Conservation (phyloP, 1,140 invertebrate species). For the Pissodes strobi region DNA sequence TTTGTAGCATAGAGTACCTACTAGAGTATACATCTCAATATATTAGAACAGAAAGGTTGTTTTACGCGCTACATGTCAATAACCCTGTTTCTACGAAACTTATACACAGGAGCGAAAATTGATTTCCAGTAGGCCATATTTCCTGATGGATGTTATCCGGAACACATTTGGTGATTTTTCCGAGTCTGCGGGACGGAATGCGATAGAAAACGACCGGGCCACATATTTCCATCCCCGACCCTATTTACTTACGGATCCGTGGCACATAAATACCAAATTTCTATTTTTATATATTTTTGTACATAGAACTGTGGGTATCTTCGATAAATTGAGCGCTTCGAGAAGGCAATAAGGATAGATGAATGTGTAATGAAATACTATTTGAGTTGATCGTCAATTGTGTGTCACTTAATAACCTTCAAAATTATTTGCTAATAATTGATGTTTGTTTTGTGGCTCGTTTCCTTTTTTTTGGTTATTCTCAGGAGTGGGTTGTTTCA, state of each 20-base stretch:
- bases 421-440: too few species aligned
- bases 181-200: constrained; percentile 21
- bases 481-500: too few species aligned
- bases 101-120: neutral
- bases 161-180: constrained; percentile 30
- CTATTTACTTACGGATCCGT: constrained; percentile 20
- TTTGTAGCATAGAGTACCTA: too few species aligned
- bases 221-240: constrained; percentile 20
- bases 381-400: too few species aligned
- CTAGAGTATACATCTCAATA: too few species aligned
- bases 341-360: too few species aligned
- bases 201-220: constrained; percentile 25
- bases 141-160: constrained; percentile 25
- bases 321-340: constrained; percentile 4
- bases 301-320: neutral
- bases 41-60: too few species aligned
- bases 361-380: too few species aligned
- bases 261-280: constrained; percentile 14
- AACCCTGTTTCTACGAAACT: neutral
- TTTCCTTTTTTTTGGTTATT: too few species aligned
- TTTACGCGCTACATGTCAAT: too few species aligned
- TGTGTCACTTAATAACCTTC: too few species aligned
- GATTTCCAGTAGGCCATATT: constrained; percentile 18
- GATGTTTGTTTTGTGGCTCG: too few species aligned
- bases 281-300: constrained; percentile 17